Evolutionary conservation across 2,888 invertebrate species (phyloP).

Genomic region (Apoderus coryli): DNA sequence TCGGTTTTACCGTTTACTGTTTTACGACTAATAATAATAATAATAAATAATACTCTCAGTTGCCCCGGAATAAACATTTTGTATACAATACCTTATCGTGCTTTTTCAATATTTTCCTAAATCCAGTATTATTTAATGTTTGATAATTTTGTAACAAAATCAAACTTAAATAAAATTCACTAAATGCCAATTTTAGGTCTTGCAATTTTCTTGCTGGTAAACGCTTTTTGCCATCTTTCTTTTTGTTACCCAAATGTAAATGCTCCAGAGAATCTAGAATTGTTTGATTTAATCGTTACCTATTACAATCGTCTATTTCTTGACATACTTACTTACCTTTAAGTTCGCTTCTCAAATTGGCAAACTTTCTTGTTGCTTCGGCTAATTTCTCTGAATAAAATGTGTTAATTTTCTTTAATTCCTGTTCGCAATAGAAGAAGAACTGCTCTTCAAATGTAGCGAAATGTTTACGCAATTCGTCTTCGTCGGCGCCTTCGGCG

Average conservation of each 20-base stretch:
- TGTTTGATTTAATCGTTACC: no score
- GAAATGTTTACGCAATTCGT: constrained; percentile 54
- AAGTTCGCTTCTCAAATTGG: constrained; percentile 56
- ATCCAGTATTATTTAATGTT: constrained; percentile 77
- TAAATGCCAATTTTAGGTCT: constrained; percentile 76
- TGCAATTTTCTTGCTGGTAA: constrained; percentile 55
- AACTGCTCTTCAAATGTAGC: constrained; percentile 74
- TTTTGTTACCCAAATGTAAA: constrained; percentile 24
- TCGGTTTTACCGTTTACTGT: no score
- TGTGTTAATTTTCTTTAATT: constrained; percentile 76
- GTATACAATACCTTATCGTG: constrained; percentile 57
- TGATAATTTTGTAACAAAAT: constrained; percentile 81
- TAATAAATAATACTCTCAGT: no score
- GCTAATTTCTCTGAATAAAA: constrained; percentile 83
- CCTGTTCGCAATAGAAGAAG: constrained; percentile 71
- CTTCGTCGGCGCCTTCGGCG: constrained; percentile 56
- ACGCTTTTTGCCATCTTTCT: constrained; percentile 25
- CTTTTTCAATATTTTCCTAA: constrained; percentile 80
- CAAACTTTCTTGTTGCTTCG: constrained; percentile 71
- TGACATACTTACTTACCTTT: no score
- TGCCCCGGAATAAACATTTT: no score
- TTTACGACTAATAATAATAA: no score
- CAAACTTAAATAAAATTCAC: constrained; percentile 77
- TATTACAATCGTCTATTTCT: no score
- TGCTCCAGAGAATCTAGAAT: no score